These are phyloP conservation scores for Drosophila nr. perissopoda DNA, from an alignment of 2,888 invertebrate species.

Conservation along the genomic window DNA sequence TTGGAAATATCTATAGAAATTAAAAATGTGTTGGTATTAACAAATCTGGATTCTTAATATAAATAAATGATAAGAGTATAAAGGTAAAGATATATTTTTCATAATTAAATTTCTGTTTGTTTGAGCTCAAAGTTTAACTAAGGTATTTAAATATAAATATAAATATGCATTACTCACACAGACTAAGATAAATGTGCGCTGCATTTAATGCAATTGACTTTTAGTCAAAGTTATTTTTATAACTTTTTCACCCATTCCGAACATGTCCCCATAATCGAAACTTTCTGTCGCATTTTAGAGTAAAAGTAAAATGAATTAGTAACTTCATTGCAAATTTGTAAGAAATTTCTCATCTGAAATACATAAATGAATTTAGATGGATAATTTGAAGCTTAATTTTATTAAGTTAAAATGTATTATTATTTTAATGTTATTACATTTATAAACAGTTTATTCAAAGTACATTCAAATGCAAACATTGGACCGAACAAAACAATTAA, in stretches of 20 bases:
- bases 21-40: background rate
- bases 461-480: background rate
- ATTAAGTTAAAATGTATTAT: background rate
- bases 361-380: background rate
- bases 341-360: background rate
- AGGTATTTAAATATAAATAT: constrained; percentile 15
- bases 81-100: background rate
- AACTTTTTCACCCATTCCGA: background rate
- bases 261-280: constrained; percentile 30
- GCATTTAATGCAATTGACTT: constrained; percentile 65
- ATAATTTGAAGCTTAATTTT: background rate
- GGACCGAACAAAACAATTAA: background rate
- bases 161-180: constrained; percentile 12
- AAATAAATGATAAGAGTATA: background rate
- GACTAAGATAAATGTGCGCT: constrained; percentile 36
- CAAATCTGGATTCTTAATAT: background rate
- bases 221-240: constrained; percentile 35
- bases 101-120: background rate
- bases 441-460: background rate
- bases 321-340: background rate
- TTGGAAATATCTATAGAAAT: background rate
- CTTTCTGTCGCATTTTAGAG: constrained; percentile 33
- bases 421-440: background rate
- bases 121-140: constrained; percentile 16
- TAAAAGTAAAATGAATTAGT: background rate